Evolutionary conservation across 2,888 invertebrate genomes (phyloP), one percentile per base, ranked within the genome.

Genomic region (Acrobasis consociella): DNA sequence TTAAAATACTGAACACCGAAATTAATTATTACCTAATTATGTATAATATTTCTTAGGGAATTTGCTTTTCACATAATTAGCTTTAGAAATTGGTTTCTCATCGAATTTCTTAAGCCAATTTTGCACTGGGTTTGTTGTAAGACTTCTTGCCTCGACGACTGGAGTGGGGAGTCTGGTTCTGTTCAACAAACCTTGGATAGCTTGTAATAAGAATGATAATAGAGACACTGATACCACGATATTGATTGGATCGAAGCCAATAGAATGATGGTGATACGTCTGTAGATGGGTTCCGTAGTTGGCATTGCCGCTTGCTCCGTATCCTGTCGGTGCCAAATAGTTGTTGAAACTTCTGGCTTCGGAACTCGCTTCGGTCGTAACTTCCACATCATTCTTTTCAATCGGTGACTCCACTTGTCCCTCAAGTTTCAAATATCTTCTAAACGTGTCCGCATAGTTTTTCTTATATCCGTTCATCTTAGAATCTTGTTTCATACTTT

Each of bases 171-270:
- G 62, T 71, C 86, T 80, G 1, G 87, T 78, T 71, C 90, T 82
- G 3, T 74, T 77, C 50, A 93, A 68, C 13, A 93, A 72, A 10
- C 93, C 89, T 80, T 90, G 91, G 10, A 93, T 71, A 0, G 91
- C 89, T 83, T 93, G 91, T 7, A 93, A 73, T 16, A 93, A 71
- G 62, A 93, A 89, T 5, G 93, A 92, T 16, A 93, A 73, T 1
- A 93, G 75, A 5, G 93, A 93, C 74, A 93, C 75, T 0, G 93
- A 93, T 0, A 93, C 88, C 1, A 93, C 83, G 37, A 93, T 91
- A 67, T 93, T 93, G 58, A 93, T 80, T 9, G 93, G 93, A 78
- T 93, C 93, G 65, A 93, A 90, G n/a, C 92, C 92, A 60, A 93
- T 89, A 1, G 91, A 92, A 71, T 93, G 92, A 65, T 93, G 93